Evolutionary conservation across 2,888 invertebrate genomes (phyloP).

Genomic region (Rapana venosa): DNA sequence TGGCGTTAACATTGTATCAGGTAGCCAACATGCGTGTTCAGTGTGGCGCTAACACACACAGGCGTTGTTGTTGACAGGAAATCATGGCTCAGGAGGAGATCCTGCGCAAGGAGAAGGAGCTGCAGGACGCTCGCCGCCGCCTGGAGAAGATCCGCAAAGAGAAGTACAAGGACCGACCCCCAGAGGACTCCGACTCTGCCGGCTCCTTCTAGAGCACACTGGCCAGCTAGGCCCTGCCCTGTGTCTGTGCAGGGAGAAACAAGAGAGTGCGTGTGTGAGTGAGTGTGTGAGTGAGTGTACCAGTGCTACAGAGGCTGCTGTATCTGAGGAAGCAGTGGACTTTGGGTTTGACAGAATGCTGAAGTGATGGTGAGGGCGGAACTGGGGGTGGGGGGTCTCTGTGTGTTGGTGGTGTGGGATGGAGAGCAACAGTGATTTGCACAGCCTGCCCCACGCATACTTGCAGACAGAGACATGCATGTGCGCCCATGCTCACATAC

Average conservation of each 20-base stretch:
- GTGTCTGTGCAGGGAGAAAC: neutral
- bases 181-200: constrained; percentile 63
- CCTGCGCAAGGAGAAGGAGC: constrained; percentile 93
- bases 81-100: constrained; percentile 83
- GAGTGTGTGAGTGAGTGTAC: neutral
- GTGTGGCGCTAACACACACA: neutral
- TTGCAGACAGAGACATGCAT: too few species aligned
- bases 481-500: too few species aligned
- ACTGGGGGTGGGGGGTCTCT: too few species aligned
- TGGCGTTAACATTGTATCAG: too few species aligned
- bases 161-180: constrained; percentile 83
- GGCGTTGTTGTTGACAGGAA: constrained; percentile 61
- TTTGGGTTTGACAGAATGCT: too few species aligned
- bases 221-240: neutral
- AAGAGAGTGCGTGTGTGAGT: neutral
- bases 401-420: neutral
- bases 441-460: too few species aligned
- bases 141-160: constrained; percentile 95
- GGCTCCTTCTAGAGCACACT: constrained; percentile 58
- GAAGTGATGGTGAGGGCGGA: too few species aligned
- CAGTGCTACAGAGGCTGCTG: neutral
- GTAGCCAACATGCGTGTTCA: too few species aligned
- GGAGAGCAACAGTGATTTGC: too few species aligned
- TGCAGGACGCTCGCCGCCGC: constrained; percentile 93
- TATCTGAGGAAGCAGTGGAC: too few species aligned